phyloP scores from a whole-genome alignment of 2,113 vertebrate species.

The Callipepla californica region DNA sequence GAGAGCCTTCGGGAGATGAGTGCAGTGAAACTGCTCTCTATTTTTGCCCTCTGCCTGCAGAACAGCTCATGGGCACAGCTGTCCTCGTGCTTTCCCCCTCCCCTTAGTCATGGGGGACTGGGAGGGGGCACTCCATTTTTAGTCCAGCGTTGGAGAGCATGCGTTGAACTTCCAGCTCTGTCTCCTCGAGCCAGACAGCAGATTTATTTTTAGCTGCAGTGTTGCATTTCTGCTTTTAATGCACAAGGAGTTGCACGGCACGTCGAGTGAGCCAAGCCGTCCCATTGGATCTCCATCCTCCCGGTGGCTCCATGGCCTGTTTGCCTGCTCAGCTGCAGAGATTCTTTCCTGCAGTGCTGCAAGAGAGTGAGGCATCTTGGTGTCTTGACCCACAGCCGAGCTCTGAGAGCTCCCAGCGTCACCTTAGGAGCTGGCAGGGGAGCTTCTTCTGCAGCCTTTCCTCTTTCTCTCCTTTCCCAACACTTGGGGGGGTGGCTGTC shows the following conservation, averaged over 20 bases:
- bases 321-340: background rate
- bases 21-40: background rate
- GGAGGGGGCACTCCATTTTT: background rate
- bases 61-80: background rate
- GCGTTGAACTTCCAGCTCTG: background rate
- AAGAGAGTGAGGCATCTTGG: background rate
- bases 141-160: background rate
- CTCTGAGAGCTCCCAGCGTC: background rate
- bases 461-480: background rate
- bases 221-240: background rate
- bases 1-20: background rate
- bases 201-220: background rate
- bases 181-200: background rate
- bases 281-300: background rate
- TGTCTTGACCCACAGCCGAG: background rate
- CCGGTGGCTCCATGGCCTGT: rapidly evolving
- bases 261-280: rapidly evolving
- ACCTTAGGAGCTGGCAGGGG: no score
- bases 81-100: background rate
- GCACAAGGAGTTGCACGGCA: background rate
- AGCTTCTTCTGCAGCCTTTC: background rate
- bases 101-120: background rate
- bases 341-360: background rate
- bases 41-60: constrained; percentile 13
- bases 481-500: background rate